Conservation (phyloP, 1,140 invertebrate species). For the Pseudomyrmex concolor region DNA sequence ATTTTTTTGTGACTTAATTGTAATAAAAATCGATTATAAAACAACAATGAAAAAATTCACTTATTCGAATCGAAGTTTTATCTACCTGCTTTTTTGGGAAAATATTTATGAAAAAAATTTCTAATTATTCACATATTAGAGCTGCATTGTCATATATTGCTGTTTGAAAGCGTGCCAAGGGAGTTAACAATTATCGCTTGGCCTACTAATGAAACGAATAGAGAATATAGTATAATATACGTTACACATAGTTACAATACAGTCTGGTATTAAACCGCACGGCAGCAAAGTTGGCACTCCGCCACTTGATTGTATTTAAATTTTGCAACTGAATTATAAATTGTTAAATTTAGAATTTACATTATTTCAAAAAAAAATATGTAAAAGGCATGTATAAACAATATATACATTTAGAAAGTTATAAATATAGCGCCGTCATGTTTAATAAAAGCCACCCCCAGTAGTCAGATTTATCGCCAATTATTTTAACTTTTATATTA, state of each 20-base stretch:
- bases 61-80: not conserved
- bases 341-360: not conserved
- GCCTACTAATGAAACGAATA: not conserved
- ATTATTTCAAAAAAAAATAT: not conserved
- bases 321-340: constrained; percentile 26
- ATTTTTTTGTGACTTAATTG: not conserved
- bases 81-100: not conserved
- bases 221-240: constrained; percentile 36
- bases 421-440: not conserved
- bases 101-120: constrained; percentile 34
- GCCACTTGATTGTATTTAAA: constrained; percentile 33
- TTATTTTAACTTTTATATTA: no score
- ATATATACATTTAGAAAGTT: not conserved
- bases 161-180: constrained; percentile 62
- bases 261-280: constrained; percentile 28
- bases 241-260: constrained; percentile 8
- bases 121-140: not conserved
- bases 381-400: not conserved
- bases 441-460: no score
- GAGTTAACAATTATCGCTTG: constrained; percentile 26
- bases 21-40: not conserved
- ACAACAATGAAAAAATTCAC: not conserved
- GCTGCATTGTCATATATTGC: constrained; percentile 2
- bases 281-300: constrained; percentile 17
- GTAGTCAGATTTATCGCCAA: no score